phyloP scores from a whole-genome alignment of 2,888 invertebrate species.

The Mesorhabditis spiculigera region DNA sequence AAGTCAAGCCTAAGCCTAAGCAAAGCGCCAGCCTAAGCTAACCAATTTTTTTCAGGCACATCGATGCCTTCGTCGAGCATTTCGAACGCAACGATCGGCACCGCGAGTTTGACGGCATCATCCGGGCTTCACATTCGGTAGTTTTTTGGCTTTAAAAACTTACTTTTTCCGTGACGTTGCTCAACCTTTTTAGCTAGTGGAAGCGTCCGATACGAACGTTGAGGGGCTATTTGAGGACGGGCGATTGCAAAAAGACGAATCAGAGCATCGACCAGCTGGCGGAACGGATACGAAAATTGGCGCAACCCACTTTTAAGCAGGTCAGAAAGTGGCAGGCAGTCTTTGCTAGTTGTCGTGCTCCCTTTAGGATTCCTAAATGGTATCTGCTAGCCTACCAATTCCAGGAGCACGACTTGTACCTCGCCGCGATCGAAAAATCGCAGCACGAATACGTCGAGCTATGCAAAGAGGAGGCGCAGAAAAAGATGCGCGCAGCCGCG shows the following conservation, averaged over 20 bases:
- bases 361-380: neutral
- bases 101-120: slow-evolving; percentile 40
- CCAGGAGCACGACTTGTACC: slow-evolving; percentile 30
- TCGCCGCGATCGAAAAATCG: slow-evolving; percentile 20
- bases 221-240: slow-evolving; percentile 33
- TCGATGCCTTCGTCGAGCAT: slow-evolving; percentile 32
- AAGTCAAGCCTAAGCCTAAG: too few relatives aligned
- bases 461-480: slow-evolving; percentile 29
- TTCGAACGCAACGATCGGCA: slow-evolving; percentile 39
- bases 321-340: neutral
- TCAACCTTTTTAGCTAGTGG: slow-evolving; percentile 27
- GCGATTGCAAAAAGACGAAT: slow-evolving; percentile 25
- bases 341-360: too few relatives aligned
- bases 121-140: slow-evolving; percentile 37
- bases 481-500: slow-evolving; percentile 17
- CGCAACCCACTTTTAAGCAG: slow-evolving; percentile 9
- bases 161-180: neutral
- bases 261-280: slow-evolving; percentile 8
- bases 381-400: neutral
- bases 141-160: neutral
- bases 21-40: neutral
- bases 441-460: slow-evolving; percentile 32
- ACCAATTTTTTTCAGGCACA: slow-evolving; percentile 14
- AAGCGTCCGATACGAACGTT: slow-evolving; percentile 34
- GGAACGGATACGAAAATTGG: slow-evolving; percentile 4